These are phyloP conservation scores for Hemicordylus capensis DNA, from an alignment of 2,113 vertebrate species.

Conservation along the genomic window DNA sequence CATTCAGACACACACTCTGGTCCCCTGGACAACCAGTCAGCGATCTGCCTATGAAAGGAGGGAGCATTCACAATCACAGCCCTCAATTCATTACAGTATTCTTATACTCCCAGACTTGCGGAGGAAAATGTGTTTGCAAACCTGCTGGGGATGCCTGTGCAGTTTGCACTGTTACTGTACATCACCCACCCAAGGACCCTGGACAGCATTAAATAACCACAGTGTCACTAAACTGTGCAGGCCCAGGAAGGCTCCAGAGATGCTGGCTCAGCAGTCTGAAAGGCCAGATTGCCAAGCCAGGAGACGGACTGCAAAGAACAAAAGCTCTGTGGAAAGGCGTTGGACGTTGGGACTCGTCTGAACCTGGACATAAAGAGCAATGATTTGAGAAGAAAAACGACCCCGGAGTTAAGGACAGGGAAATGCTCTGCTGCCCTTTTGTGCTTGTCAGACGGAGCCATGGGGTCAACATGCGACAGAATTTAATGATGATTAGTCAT, in stretches of 20 bases:
- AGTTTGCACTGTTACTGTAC: slow-evolving; percentile 37
- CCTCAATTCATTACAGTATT: too few relatives aligned
- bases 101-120: slow-evolving; percentile 13
- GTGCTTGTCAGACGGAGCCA: background rate
- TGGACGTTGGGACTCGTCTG: background rate
- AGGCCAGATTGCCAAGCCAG: slow-evolving; percentile 52
- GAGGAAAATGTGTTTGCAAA: slow-evolving; percentile 13
- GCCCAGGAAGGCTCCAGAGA: slow-evolving; percentile 22
- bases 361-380: slow-evolving; percentile 12
- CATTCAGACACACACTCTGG: too few relatives aligned
- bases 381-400: slow-evolving; percentile 1
- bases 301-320: slow-evolving; percentile 31
- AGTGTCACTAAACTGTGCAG: slow-evolving; percentile 43
- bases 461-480: background rate
- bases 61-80: too few relatives aligned
- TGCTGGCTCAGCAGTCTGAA: slow-evolving; percentile 42
- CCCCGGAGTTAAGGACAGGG: background rate
- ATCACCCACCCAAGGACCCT: slow-evolving; percentile 43
- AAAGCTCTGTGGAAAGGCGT: slow-evolving; percentile 1
- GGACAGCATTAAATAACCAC: slow-evolving; percentile 38
- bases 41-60: too few relatives aligned
- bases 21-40: too few relatives aligned
- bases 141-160: too few relatives aligned
- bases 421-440: background rate
- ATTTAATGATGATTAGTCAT: slow-evolving; percentile 19